These are phyloP conservation scores for Phragmatobia fuliginosa DNA, from an alignment of 2,888 invertebrate species.

Conservation along the genomic window DNA sequence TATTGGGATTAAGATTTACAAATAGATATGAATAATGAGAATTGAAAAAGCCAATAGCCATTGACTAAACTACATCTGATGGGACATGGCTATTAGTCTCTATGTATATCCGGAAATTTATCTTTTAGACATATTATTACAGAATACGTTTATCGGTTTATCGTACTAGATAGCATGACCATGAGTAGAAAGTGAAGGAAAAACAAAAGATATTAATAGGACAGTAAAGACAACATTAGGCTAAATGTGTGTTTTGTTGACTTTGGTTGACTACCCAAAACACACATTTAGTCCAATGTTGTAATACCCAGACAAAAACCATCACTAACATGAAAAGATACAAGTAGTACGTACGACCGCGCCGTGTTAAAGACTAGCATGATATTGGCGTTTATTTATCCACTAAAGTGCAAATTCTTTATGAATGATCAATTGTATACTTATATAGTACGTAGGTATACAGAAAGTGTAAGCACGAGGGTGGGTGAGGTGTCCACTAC, in stretches of 20 bases:
- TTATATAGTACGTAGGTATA: conserved; percentile 38
- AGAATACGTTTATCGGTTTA: too few relatives aligned
- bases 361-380: conserved; percentile 43
- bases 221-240: background rate
- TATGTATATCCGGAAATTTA: background rate
- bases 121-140: background rate
- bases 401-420: conserved; percentile 60
- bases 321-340: background rate
- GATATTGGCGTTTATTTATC: conserved; percentile 57
- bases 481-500: conserved; percentile 32
- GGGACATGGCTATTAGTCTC: background rate
- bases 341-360: conserved; percentile 17
- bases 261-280: background rate
- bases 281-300: too few relatives aligned
- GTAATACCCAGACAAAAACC: background rate
- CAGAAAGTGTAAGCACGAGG: conserved; percentile 52
- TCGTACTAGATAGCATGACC: too few relatives aligned
- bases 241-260: background rate
- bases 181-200: background rate
- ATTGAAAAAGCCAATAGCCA: background rate
- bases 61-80: background rate
- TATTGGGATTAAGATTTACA: background rate
- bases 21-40: background rate
- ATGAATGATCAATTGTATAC: conserved; percentile 74
- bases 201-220: background rate